Percentiles rank a stretch among this genome's conserved stretches.
phyloP scores from a whole-genome alignment of 2,888 invertebrate species.

The Lepidochitona cinerea region DNA sequence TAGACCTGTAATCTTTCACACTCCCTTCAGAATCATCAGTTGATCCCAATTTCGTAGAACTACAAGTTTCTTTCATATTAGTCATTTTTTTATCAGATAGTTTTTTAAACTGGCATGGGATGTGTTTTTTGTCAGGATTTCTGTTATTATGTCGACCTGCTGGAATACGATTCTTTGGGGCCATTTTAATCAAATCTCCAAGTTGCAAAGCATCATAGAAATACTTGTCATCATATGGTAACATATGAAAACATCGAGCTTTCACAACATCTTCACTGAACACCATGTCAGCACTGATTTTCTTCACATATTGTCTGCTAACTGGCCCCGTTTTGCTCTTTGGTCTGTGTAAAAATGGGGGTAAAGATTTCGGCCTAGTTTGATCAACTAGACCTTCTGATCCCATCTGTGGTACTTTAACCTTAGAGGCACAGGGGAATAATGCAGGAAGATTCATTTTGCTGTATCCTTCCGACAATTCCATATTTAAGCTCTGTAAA shows the following conservation, averaged over 20 bases:
- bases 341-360: constrained; percentile 24
- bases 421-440: constrained; percentile 60
- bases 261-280: constrained; percentile 67
- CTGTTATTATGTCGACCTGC: constrained; percentile 55
- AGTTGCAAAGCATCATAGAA: constrained; percentile 58
- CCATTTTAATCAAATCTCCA: constrained; percentile 44
- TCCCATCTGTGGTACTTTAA: constrained; percentile 60
- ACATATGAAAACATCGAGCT: constrained; percentile 61
- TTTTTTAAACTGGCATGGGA: constrained; percentile 59
- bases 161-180: constrained; percentile 36
- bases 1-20: neutral
- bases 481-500: too few relatives aligned
- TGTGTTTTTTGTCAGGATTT: constrained; percentile 51
- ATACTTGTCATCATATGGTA: constrained; percentile 67
- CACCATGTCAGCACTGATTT: constrained; percentile 56
- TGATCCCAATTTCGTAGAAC: constrained; percentile 51
- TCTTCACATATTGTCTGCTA: constrained; percentile 51
- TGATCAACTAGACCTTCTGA: constrained; percentile 45
- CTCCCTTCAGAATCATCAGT: constrained; percentile 20
- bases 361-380: constrained; percentile 15
- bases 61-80: constrained; percentile 52
- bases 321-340: constrained; percentile 36
- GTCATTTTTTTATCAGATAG: constrained; percentile 43
- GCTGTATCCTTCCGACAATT: neutral
- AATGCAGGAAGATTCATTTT: constrained; percentile 43